Evolutionary conservation across 2,113 vertebrate genomes (phyloP).

Genomic region (Pica pica): DNA sequence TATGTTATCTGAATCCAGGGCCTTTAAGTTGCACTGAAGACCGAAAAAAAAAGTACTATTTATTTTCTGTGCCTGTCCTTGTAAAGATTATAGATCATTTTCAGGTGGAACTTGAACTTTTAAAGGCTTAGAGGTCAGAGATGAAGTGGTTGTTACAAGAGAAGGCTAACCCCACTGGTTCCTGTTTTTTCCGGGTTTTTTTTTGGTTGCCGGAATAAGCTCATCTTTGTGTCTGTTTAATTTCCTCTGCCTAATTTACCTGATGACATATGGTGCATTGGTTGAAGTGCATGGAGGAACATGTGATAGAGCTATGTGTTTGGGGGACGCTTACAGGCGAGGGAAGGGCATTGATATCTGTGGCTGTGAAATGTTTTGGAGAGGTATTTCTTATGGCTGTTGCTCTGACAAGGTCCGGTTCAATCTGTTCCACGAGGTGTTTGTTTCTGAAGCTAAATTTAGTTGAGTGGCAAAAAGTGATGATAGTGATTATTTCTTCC

Average conservation of each 20-base stretch:
- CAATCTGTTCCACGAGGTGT: background rate
- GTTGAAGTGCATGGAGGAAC: background rate
- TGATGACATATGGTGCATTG: background rate
- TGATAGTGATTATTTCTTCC: constrained; percentile 20
- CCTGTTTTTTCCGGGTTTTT: background rate
- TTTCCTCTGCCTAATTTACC: background rate
- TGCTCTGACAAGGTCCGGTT: background rate
- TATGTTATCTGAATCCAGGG: background rate
- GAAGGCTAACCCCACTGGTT: background rate
- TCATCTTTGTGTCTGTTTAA: background rate
- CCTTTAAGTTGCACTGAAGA: background rate
- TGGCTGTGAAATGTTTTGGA: background rate
- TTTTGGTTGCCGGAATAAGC: background rate
- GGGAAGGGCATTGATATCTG: background rate
- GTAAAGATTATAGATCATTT: background rate
- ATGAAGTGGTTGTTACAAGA: background rate
- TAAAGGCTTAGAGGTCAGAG: background rate
- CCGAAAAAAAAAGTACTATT: background rate
- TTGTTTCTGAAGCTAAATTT: constrained; percentile 6
- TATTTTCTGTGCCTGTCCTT: background rate
- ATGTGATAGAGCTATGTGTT: background rate
- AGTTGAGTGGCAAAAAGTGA: background rate
- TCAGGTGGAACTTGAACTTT: too few species aligned
- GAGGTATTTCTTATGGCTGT: background rate
- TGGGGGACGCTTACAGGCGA: background rate